Evolutionary conservation across 2,888 invertebrate genomes (phyloP).

Genomic region (Tuberolachnus salignus): DNA sequence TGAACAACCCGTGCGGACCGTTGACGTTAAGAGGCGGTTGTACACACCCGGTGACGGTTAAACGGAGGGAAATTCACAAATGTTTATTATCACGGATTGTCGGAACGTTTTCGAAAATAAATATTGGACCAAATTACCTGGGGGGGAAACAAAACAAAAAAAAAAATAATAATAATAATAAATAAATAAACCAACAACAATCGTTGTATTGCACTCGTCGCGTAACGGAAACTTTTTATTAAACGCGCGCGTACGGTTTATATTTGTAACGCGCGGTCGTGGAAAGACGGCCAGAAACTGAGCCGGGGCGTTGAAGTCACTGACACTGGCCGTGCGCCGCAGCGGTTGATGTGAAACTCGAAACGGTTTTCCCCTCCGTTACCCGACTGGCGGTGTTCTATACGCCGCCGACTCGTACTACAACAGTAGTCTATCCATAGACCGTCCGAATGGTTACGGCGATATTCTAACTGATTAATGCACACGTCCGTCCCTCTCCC

Average conservation of each 20-base stretch:
- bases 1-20: no score
- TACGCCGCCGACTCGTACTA: background rate
- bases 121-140: no score
- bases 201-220: background rate
- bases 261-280: background rate
- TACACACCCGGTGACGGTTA: no score
- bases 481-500: background rate
- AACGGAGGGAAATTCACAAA: no score
- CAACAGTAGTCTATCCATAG: conserved; percentile 22
- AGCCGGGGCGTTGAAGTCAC: conserved; percentile 54
- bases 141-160: background rate
- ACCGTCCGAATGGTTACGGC: conserved; percentile 6
- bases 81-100: background rate
- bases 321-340: conserved; percentile 39
- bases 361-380: conserved; percentile 54
- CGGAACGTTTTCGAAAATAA: background rate
- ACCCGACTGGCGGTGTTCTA: background rate
- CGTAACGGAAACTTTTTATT: background rate
- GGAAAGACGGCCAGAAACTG: conserved; percentile 45
- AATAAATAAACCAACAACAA: background rate
- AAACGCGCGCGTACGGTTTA: background rate
- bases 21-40: no score
- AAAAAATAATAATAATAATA: conserved; percentile 1
- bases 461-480: conserved; percentile 34
- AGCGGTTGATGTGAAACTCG: conserved; percentile 53